Percentiles rank a stretch among this genome's conserved stretches.
Evolutionary conservation across 2,797 vertebrate species (phyloP).

Genomic region (Vultur gryphus): DNA sequence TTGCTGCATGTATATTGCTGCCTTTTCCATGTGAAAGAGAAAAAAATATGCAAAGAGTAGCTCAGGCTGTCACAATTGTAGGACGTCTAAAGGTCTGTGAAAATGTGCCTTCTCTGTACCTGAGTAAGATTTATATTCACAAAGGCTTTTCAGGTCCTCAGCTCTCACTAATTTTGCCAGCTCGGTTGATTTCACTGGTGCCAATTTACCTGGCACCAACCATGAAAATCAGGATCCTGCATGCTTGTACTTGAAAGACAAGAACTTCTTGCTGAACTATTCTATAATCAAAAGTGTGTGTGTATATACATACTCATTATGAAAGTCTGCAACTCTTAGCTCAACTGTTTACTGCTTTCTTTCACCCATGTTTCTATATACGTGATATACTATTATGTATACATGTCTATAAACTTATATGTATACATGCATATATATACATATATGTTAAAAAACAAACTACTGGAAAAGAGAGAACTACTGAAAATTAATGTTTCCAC

Average conservation of each 20-base stretch:
- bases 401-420: not conserved
- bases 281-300: not conserved
- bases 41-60: not conserved
- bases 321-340: not conserved
- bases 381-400: not conserved
- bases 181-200: not conserved
- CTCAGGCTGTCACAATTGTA: not conserved
- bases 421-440: accelerated
- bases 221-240: not conserved
- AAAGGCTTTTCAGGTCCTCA: not conserved
- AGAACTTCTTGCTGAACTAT: not conserved
- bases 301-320: no score
- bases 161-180: not conserved
- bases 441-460: not conserved
- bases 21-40: not conserved
- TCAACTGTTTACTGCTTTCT: not conserved
- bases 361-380: not conserved
- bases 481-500: not conserved
- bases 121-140: not conserved
- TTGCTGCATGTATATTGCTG: not conserved
- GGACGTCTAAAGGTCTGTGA: not conserved
- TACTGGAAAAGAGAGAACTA: not conserved
- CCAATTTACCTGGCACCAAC: not conserved
- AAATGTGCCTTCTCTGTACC: not conserved
- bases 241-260: not conserved